These are phyloP conservation scores for Synanthedon andrenaeformis DNA, from an alignment of 2,888 invertebrate species.

Conservation along the genomic window DNA sequence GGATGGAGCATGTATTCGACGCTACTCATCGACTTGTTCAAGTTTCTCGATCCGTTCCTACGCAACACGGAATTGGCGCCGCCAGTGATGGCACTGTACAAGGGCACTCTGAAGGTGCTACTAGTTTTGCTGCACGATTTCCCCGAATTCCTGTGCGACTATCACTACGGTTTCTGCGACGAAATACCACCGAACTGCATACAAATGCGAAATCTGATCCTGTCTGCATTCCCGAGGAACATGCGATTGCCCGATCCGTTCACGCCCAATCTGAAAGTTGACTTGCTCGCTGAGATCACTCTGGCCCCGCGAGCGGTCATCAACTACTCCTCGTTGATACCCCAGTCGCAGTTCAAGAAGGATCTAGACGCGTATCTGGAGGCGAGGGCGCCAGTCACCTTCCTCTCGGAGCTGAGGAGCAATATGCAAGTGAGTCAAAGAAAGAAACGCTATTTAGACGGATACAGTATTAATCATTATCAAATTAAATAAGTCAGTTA, in stretches of 20 bases:
- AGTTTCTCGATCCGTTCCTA: constrained; percentile 96
- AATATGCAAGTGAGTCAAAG: constrained; percentile 78
- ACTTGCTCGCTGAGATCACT: constrained; percentile 89
- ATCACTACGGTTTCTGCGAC: constrained; percentile 99
- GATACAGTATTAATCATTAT: no score
- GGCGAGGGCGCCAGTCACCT: constrained; percentile 93
- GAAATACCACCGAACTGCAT: constrained; percentile 99
- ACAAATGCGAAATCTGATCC: constrained; percentile 96
- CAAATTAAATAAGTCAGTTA: no score
- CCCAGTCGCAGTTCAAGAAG: constrained; percentile 90
- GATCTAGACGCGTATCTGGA: constrained; percentile 97
- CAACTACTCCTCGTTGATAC: constrained; percentile 88
- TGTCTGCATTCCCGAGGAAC: constrained; percentile 97
- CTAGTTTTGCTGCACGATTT: constrained; percentile 97
- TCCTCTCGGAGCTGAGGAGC: constrained; percentile 90
- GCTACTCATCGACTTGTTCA: constrained; percentile 94
- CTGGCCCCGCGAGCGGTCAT: constrained; percentile 90
- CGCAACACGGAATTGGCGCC: constrained; percentile 96
- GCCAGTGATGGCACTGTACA: constrained; percentile 93
- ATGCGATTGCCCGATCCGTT: constrained; percentile 99
- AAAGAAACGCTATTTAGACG: background rate
- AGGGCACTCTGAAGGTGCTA: constrained; percentile 94
- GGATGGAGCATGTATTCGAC: constrained; percentile 99
- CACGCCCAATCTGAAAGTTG: constrained; percentile 95
- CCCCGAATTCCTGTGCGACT: constrained; percentile 99